Evolutionary conservation across 2,797 vertebrate species (phyloP).

Genomic region (Pachyuromys duprasi): DNA sequence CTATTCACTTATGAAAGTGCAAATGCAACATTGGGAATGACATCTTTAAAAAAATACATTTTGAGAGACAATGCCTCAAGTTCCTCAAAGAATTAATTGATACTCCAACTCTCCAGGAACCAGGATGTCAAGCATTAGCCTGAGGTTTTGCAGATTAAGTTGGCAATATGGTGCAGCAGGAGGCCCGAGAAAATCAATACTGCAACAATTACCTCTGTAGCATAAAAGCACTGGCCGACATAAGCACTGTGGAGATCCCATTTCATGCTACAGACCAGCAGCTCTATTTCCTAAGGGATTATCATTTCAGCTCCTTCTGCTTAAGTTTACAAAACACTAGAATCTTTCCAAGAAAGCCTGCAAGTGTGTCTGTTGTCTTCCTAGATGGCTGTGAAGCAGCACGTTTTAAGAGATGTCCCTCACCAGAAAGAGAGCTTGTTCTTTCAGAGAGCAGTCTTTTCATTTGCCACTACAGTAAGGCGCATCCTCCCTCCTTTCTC

Average conservation of each 20-base stretch:
- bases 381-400: slow-evolving; percentile 91
- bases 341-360: slow-evolving; percentile 86
- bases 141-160: slow-evolving; percentile 91
- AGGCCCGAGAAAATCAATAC: slow-evolving; percentile 85
- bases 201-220: slow-evolving; percentile 93
- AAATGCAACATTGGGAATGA: slow-evolving; percentile 95
- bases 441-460: slow-evolving; percentile 89
- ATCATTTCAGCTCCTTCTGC: slow-evolving; percentile 91
- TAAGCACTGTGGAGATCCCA: slow-evolving; percentile 91
- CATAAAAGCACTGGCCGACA: slow-evolving; percentile 93
- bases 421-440: slow-evolving; percentile 90
- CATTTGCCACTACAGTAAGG: slow-evolving; percentile 90
- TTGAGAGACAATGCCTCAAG: slow-evolving; percentile 93
- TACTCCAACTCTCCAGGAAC: slow-evolving; percentile 89
- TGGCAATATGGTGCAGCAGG: slow-evolving; percentile 88
- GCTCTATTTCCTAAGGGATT: slow-evolving; percentile 90
- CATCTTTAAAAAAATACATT: slow-evolving; percentile 91
- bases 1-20: slow-evolving; percentile 93
- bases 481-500: slow-evolving; percentile 89
- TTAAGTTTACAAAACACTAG: slow-evolving; percentile 91
- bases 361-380: slow-evolving; percentile 89
- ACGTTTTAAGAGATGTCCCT: slow-evolving; percentile 89
- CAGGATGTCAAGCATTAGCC: slow-evolving; percentile 94
- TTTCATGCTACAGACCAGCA: slow-evolving; percentile 88
- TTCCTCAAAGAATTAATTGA: slow-evolving; percentile 93